Evolutionary conservation across 2,888 invertebrate species (phyloP), one percentile per base, ranked within the genome.

Genomic region (Agonopterix subpropinquella): DNA sequence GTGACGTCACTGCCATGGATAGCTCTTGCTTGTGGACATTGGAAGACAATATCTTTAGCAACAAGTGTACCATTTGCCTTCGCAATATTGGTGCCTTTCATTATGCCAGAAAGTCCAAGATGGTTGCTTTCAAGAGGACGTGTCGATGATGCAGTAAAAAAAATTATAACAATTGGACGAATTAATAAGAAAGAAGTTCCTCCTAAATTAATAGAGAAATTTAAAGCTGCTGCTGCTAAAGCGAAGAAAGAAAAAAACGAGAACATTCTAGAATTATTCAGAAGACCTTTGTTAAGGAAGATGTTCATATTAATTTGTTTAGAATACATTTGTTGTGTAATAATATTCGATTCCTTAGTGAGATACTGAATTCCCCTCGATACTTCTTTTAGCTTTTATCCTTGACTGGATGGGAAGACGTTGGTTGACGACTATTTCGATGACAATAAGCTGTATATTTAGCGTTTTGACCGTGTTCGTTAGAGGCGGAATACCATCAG

Each of bases 101-200:
- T 73, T 43, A 48, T 80, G 51, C 77, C 76, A 13, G 80, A 80
- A 62, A 80, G 80, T 53, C 76, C 79, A 39, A 69, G 73, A 56
- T 80, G 79, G 79, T 54, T 79, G 35, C 58, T 79, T 28, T 71
- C 79, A 35, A 74, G 65, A 64, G 77, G 77, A 15, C 70, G 73
- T 13, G 57, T 73, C 1, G 74, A 80, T 48, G 75, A 77, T 39
- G 74, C 78, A 2, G 57, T 80, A 8, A 52, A 67, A 2, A 79
- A 73, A 58, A 52, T 80, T 11, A 49, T 72, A 8, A 62, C 58
- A 1, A 79, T 80, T 8, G 71, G 72, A 28, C 65, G 73, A 53
- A 62, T 73, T 1, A 80, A 80, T 52, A 77, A 64, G 51, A 78
- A 70, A 46, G 61, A 64, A 50, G 55, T 80, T 37, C 66, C 79